Conservation (phyloP, 2,888 invertebrate genomes). For the Galerucella nymphaeae region DNA sequence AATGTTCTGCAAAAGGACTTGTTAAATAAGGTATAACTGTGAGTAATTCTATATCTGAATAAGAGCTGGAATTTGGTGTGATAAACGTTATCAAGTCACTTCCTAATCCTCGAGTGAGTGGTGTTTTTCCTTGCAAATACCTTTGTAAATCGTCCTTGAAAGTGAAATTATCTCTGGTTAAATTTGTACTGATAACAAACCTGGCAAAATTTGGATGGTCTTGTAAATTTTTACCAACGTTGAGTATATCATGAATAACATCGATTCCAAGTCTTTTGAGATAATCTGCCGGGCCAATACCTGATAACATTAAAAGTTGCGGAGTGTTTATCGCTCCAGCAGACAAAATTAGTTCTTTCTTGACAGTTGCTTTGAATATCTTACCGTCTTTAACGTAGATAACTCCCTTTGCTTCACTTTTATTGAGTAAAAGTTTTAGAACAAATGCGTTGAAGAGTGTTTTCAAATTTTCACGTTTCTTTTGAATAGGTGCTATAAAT, state of each 20-base stretch:
- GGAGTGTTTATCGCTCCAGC: too few species aligned
- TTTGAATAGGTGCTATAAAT: conserved; percentile 24
- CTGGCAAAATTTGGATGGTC: conserved; percentile 69
- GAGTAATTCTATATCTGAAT: not conserved
- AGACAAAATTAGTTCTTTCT: conserved; percentile 72
- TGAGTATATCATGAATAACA: conserved; percentile 72
- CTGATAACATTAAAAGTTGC: too few species aligned
- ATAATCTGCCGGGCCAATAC: too few species aligned
- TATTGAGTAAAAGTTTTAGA: conserved; percentile 16
- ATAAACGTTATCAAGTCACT: not conserved
- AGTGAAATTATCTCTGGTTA: conserved; percentile 4
- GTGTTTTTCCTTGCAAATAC: conserved; percentile 22
- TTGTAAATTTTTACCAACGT: conserved; percentile 84
- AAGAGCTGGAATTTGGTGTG: not conserved
- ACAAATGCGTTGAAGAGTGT: conserved; percentile 68
- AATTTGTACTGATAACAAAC: conserved; percentile 24
- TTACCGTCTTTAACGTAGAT: conserved; percentile 26
- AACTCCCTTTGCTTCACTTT: conserved; percentile 29
- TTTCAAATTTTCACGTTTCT: conserved; percentile 54
- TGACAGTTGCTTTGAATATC: conserved; percentile 67
- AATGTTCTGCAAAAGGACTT: not conserved
- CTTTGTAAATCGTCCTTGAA: conserved; percentile 24
- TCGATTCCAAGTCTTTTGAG: conserved; percentile 65
- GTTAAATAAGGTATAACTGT: not conserved
- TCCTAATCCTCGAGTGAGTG: conserved; percentile 9